Percentiles rank a stretch among this genome's conserved stretches.
These are phyloP conservation scores for Neolamprologus variostigma DNA, from an alignment of 2,113 vertebrate genomes.

Conservation along the genomic window DNA sequence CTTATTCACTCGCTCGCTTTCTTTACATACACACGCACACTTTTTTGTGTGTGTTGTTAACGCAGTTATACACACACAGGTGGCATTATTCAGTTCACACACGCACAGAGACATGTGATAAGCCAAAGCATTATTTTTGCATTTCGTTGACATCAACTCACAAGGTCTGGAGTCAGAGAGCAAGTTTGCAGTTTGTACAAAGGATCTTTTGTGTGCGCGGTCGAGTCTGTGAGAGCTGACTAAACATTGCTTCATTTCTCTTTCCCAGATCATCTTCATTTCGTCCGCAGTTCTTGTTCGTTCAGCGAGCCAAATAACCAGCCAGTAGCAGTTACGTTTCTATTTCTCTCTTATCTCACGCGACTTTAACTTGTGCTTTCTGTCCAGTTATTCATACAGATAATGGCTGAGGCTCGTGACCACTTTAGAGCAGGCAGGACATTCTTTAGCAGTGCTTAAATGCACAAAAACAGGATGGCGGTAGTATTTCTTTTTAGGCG, in stretches of 20 bases:
- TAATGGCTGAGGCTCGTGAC: background rate
- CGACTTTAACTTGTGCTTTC: background rate
- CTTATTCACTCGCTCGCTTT: background rate
- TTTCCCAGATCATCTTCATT: slow-evolving; percentile 4
- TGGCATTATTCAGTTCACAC: slow-evolving; percentile 5
- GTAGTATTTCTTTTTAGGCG: background rate
- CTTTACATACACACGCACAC: background rate
- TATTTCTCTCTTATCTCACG: background rate
- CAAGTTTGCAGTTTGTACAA: slow-evolving; percentile 46
- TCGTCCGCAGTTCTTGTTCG: background rate
- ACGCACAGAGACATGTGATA: background rate
- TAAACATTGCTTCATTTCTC: background rate
- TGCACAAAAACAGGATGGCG: slow-evolving; percentile 26
- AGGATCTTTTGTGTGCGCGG: slow-evolving; percentile 26
- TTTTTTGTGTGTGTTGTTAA: background rate
- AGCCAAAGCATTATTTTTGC: slow-evolving; percentile 4
- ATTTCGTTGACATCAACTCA: slow-evolving; percentile 53
- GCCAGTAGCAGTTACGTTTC: background rate
- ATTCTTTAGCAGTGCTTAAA: background rate
- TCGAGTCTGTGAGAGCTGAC: background rate
- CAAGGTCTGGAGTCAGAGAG: slow-evolving; percentile 49
- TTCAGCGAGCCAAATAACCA: background rate
- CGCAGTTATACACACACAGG: background rate
- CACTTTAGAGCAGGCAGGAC: background rate
- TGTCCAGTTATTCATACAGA: background rate